phyloP scores from a whole-genome alignment of 35 echinoderm and acorn worm genomes.

The Stichopus chloronotus region DNA sequence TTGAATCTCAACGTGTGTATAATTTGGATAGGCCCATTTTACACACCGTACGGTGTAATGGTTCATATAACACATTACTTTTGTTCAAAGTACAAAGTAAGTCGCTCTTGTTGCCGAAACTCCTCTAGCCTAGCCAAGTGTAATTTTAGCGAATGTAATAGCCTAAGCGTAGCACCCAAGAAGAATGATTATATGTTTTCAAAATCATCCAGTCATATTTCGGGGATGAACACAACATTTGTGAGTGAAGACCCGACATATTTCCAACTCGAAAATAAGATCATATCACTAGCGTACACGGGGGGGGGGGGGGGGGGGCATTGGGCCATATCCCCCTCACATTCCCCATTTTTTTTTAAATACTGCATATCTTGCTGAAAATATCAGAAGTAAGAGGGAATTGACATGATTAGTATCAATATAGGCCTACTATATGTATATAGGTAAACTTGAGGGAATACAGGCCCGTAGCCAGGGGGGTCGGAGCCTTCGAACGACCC shows the following conservation, averaged over 20 bases:
- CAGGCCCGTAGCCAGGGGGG: no score
- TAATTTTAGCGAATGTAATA: neutral
- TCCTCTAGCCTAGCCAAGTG: conserved; percentile 4
- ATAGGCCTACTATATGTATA: no score
- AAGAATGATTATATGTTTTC: neutral
- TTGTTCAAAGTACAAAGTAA: neutral
- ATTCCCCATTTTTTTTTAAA: no score
- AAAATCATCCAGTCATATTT: neutral
- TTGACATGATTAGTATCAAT: no score
- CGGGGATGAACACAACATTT: neutral
- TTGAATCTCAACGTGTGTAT: neutral
- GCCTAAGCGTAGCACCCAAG: neutral
- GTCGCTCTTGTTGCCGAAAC: neutral
- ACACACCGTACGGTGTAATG: neutral
- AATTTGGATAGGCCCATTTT: neutral
- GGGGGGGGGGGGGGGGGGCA: no score
- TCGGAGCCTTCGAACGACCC: no score
- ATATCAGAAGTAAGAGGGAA: no score
- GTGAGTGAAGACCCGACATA: neutral
- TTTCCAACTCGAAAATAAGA: neutral
- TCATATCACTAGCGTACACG: no score
- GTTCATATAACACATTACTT: neutral
- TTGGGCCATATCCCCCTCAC: no score
- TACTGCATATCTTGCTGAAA: no score
- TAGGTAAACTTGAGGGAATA: no score